Conservation (phyloP, 2,888 invertebrate genomes). For the Phoenoteleia sp. region DNA sequence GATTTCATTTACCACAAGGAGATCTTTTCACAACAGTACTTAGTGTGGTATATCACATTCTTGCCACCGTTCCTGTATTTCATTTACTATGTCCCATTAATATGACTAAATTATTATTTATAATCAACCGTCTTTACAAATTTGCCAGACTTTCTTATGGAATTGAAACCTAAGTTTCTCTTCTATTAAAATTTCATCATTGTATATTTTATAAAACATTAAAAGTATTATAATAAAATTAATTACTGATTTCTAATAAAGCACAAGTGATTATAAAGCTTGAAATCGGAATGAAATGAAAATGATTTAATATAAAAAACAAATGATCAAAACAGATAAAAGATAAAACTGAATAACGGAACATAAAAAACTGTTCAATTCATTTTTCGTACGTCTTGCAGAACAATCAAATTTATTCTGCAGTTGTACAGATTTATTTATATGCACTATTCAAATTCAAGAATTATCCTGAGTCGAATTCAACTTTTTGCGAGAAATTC, state of each 20-base stretch:
- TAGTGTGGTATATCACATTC: slow-evolving; percentile 32
- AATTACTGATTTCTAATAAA: too few species aligned
- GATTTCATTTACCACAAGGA: slow-evolving; percentile 35
- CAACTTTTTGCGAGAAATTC: slow-evolving; percentile 29
- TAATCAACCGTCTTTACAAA: background rate
- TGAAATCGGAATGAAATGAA: too few species aligned
- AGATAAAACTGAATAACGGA: too few species aligned
- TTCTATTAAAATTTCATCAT: too few species aligned
- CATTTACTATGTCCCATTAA: slow-evolving; percentile 12
- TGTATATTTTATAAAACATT: too few species aligned
- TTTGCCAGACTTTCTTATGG: too few species aligned
- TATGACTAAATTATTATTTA: slow-evolving; percentile 5
- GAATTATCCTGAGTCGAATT: slow-evolving; percentile 36
- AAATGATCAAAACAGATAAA: too few species aligned
- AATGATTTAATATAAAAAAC: too few species aligned
- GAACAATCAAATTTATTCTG: slow-evolving; percentile 29
- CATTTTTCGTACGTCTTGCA: slow-evolving; percentile 35
- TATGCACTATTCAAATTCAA: slow-evolving; percentile 52
- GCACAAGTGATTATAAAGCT: too few species aligned
- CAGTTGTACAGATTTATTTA: slow-evolving; percentile 31
- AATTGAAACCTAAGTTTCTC: too few species aligned
- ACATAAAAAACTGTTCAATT: background rate
- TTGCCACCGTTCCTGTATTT: slow-evolving; percentile 29
- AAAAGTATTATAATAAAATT: too few species aligned
- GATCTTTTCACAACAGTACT: slow-evolving; percentile 10